phyloP scores from a whole-genome alignment of 1,140 invertebrate species.

The Drosophila mauritiana region DNA sequence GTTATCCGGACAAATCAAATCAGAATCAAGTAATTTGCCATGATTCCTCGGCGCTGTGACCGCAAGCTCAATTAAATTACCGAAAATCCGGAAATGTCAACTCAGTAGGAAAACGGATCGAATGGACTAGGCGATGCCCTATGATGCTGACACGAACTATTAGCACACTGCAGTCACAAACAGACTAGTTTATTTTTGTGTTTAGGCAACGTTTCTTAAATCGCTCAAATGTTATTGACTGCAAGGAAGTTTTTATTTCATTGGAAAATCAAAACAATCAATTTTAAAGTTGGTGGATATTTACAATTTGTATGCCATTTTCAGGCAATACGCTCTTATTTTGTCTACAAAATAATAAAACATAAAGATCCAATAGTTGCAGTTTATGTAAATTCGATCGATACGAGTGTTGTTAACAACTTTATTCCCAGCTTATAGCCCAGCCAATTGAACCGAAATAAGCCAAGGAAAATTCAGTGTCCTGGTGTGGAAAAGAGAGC shows the following conservation, averaged over 20 bases:
- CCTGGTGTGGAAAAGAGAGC: conserved; percentile 19
- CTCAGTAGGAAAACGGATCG: background rate
- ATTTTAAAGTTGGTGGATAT: too few species aligned
- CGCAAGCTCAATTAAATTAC: conserved; percentile 82
- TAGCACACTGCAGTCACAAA: too few species aligned
- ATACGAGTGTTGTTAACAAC: conserved; percentile 13
- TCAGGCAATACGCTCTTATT: too few species aligned
- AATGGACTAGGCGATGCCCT: conserved; percentile 5
- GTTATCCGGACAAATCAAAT: conserved; percentile 78
- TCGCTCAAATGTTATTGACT: too few species aligned
- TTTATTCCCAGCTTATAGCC: conserved; percentile 13
- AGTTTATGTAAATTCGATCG: conserved; percentile 8
- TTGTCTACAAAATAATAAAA: too few species aligned
- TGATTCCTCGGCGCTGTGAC: conserved; percentile 74
- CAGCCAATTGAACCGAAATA: conserved; percentile 41
- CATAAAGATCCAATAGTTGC: background rate
- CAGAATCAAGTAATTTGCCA: conserved; percentile 80
- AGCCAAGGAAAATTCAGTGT: conserved; percentile 30
- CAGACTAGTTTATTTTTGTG: too few species aligned
- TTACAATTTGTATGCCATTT: too few species aligned
- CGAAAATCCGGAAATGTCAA: conserved; percentile 33
- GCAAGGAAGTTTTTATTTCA: too few species aligned
- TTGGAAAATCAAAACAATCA: too few species aligned
- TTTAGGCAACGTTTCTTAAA: too few species aligned
- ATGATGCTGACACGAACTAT: too few species aligned